Conservation (phyloP, 2,888 invertebrate genomes). For the Laothoe populi region DNA sequence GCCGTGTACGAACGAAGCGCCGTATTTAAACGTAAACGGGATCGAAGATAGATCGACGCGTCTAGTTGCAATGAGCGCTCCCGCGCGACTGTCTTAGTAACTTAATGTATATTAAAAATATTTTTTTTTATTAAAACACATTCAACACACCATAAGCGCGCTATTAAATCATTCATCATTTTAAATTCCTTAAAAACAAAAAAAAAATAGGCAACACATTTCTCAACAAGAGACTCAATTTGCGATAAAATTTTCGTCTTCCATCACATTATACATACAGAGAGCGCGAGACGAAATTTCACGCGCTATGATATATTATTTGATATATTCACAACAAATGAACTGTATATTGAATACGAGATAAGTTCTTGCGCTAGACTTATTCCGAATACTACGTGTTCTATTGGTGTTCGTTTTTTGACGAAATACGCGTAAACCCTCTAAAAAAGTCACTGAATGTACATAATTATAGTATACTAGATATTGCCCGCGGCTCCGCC, state of each 20-base stretch:
- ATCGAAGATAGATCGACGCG: too few species aligned
- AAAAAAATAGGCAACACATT: conserved; percentile 2
- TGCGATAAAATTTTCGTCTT: conserved; percentile 18
- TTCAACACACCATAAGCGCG: background rate
- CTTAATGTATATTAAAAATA: too few species aligned
- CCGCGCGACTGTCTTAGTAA: too few species aligned
- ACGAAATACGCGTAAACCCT: too few species aligned
- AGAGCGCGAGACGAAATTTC: conserved; percentile 19
- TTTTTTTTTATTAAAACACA: background rate
- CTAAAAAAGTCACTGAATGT: too few species aligned
- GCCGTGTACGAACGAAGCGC: too few species aligned
- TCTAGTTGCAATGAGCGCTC: too few species aligned
- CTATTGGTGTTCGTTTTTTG: background rate
- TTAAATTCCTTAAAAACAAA: background rate
- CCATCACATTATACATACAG: conserved; percentile 25
- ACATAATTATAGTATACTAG: too few species aligned
- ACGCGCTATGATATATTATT: conserved; percentile 25
- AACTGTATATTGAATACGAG: conserved; percentile 27
- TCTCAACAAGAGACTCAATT: conserved; percentile 23
- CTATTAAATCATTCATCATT: background rate
- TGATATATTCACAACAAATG: conserved; percentile 28
- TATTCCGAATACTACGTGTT: conserved; percentile 8
- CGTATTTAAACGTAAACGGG: too few species aligned
- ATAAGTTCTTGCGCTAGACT: conserved; percentile 4
- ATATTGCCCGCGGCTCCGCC: too few species aligned